Conservation (phyloP, 2,888 invertebrate genomes). For the Fragum sueziense region DNA sequence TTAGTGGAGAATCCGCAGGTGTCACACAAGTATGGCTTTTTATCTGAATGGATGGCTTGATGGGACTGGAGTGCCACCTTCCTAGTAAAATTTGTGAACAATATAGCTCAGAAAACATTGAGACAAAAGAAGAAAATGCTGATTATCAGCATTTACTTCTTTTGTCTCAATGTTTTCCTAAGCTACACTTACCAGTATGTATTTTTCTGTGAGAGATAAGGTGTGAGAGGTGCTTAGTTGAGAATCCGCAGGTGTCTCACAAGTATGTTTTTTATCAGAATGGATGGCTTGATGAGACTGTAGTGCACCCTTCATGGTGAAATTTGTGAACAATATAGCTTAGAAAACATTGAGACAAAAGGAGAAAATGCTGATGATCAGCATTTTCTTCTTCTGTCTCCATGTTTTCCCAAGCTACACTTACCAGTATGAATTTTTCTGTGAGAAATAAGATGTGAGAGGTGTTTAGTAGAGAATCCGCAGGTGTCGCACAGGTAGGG, state of each 20-base stretch:
- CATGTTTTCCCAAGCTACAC: not conserved
- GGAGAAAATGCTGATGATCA: too few relatives aligned
- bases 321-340: slow-evolving; percentile 82
- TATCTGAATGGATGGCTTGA: slow-evolving; percentile 84
- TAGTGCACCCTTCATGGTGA: slow-evolving; percentile 85
- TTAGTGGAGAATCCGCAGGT: slow-evolving; percentile 87
- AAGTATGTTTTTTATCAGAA: slow-evolving; percentile 84
- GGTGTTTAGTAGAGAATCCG: slow-evolving; percentile 87
- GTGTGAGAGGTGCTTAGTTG: slow-evolving; percentile 87
- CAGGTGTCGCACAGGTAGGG: slow-evolving; percentile 86
- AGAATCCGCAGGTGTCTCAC: slow-evolving; percentile 87
- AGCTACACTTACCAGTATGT: slow-evolving; percentile 85
- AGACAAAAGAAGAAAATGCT: too few relatives aligned
- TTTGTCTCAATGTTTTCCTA: too few relatives aligned
- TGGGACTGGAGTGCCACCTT: slow-evolving; percentile 86
- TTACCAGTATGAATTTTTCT: slow-evolving; percentile 86
- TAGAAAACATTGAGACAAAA: too few relatives aligned
- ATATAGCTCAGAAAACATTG: too few relatives aligned
- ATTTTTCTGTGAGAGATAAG: slow-evolving; percentile 86
- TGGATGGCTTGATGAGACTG: slow-evolving; percentile 86
- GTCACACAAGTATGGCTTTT: slow-evolving; percentile 86
- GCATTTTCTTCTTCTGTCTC: too few relatives aligned
- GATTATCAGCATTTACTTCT: too few relatives aligned
- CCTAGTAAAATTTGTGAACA: slow-evolving; percentile 85
- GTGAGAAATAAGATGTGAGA: slow-evolving; percentile 87